Percentiles rank a stretch among this genome's conserved stretches.
phyloP scores from a whole-genome alignment of 2,113 vertebrate genomes.

The Anser cygnoides region DNA sequence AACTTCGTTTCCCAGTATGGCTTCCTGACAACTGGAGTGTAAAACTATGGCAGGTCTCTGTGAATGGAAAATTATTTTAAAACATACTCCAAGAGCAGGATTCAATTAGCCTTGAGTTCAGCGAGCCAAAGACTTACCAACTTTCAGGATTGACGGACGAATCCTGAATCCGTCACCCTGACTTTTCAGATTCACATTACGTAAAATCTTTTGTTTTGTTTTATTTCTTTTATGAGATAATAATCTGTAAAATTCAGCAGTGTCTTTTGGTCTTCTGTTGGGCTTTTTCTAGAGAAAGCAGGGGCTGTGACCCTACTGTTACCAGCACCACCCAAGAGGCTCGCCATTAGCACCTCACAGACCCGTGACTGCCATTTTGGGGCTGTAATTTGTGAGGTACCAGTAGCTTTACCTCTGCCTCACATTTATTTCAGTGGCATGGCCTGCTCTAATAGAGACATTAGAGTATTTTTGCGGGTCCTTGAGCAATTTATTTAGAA shows the following conservation, averaged over 20 bases:
- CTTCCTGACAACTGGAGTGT: neutral
- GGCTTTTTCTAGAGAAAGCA: neutral
- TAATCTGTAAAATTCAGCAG: neutral
- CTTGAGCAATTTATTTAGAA: neutral
- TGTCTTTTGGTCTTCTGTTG: neutral
- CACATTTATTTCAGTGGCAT: neutral
- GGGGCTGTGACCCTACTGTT: neutral
- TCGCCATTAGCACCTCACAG: neutral
- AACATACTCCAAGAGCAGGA: neutral
- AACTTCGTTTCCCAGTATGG: neutral
- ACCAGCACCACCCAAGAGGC: neutral
- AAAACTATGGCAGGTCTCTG: neutral
- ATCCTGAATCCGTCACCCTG: neutral
- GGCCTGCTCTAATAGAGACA: neutral
- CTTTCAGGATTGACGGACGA: neutral
- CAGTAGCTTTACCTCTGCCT: neutral
- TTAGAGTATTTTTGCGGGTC: neutral
- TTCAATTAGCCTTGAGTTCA: neutral
- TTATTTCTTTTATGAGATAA: neutral
- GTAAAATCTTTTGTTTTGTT: neutral
- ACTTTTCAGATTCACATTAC: neutral
- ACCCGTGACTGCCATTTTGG: neutral
- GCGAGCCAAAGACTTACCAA: neutral
- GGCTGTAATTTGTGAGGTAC: neutral
- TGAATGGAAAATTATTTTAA: neutral